Conservation (phyloP, 1,140 invertebrate genomes). For the Nilaparvata lugens region DNA sequence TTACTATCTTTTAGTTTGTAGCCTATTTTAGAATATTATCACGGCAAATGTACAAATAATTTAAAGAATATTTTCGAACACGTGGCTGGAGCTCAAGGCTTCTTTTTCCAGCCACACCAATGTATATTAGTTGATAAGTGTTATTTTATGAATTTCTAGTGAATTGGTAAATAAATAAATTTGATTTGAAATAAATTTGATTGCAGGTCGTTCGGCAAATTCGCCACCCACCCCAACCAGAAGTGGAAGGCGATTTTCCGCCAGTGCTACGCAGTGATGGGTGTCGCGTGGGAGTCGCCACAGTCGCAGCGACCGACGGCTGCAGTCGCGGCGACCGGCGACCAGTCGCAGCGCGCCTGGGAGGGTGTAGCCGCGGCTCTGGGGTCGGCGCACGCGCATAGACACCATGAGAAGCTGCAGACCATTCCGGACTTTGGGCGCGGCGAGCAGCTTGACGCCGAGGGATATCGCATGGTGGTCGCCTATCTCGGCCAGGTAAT, state of each 20-base stretch:
- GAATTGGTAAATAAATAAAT: too few relatives aligned
- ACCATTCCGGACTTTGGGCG: conserved; percentile 59
- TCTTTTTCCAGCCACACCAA: too few relatives aligned
- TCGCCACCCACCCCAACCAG: conserved; percentile 57
- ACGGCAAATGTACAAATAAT: too few relatives aligned
- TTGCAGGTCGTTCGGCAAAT: conserved; percentile 60
- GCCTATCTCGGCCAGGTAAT: conserved; percentile 56
- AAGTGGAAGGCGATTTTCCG: conserved; percentile 71
- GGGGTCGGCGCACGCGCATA: conserved; percentile 19
- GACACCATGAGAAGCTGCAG: conserved; percentile 16
- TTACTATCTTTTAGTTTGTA: too few relatives aligned
- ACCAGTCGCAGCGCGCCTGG: conserved; percentile 49
- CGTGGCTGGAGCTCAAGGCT: too few relatives aligned
- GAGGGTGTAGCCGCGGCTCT: conserved; percentile 63
- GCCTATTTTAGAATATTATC: too few relatives aligned
- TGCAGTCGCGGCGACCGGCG: conserved; percentile 5
- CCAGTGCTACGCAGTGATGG: conserved; percentile 45
- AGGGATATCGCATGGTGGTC: conserved; percentile 49
- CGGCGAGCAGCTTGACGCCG: conserved; percentile 47
- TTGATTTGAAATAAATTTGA: too few relatives aligned
- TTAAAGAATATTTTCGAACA: too few relatives aligned
- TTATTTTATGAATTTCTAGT: too few relatives aligned
- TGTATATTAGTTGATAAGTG: too few relatives aligned
- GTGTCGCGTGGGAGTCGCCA: conserved; percentile 4
- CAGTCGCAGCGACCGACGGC: background rate